Evolutionary conservation across 2,797 vertebrate species (phyloP).

Genomic region (Sardinella longiceps): DNA sequence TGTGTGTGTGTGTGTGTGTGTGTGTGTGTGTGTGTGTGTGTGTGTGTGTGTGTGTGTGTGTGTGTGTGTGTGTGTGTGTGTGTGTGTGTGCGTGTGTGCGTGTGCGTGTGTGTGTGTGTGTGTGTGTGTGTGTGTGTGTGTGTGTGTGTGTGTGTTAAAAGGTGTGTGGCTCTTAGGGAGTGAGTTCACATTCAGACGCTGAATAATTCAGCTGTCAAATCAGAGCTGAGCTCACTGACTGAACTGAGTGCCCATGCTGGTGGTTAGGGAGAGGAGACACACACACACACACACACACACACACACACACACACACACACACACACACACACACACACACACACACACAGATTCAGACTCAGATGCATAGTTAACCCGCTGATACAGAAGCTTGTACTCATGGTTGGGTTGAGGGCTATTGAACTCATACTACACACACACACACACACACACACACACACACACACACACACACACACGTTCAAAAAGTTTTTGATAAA

Average conservation of each 20-base stretch:
- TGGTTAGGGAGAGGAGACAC: not conserved
- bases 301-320: not conserved
- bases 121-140: no score
- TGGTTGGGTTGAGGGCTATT: not conserved
- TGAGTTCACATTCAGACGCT: slow-evolving; percentile 45
- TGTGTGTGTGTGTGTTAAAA: slow-evolving; percentile 21
- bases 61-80: no score
- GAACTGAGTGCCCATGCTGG: not conserved
- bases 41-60: no score
- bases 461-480: not conserved
- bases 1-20: no score
- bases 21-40: no score
- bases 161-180: slow-evolving; percentile 41
- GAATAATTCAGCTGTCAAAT: slow-evolving; percentile 53
- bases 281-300: not conserved
- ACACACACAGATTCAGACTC: not conserved
- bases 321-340: not conserved
- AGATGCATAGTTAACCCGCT: not conserved
- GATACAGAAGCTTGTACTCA: not conserved
- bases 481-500: not conserved
- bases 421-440: no score
- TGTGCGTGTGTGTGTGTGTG: no score
- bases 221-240: slow-evolving; percentile 27
- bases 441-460: not conserved
- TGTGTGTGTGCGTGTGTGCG: no score